Conservation (phyloP, 2,113 vertebrate species). For the Cottus gobio region DNA sequence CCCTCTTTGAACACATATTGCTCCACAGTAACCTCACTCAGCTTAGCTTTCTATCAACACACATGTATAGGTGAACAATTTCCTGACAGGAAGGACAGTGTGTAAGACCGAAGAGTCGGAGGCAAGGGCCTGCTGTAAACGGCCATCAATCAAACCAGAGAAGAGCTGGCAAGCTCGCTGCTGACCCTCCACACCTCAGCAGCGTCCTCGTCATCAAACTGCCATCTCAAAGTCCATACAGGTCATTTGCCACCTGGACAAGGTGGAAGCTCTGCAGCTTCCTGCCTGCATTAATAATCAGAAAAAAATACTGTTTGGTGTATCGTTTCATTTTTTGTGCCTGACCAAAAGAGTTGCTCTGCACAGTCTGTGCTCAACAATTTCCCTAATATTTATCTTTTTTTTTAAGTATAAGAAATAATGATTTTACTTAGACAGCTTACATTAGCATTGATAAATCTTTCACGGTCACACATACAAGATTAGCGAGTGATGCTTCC, state of each 20-base stretch:
- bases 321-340: background rate
- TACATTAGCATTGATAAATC: background rate
- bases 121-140: slow-evolving; percentile 25
- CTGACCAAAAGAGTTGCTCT: background rate
- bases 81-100: slow-evolving; percentile 7
- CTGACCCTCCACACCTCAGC: slow-evolving; percentile 32
- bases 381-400: background rate
- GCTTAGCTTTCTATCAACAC: background rate
- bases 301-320: background rate
- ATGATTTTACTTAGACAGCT: background rate
- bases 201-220: slow-evolving; percentile 20
- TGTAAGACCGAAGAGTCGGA: background rate
- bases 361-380: background rate
- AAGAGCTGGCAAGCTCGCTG: slow-evolving; percentile 21
- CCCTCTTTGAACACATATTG: background rate
- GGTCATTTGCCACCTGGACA: slow-evolving; percentile 24
- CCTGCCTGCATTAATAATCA: background rate
- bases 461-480: background rate
- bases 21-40: background rate
- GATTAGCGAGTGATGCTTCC: background rate
- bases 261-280: slow-evolving; percentile 20
- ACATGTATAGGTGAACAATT: background rate
- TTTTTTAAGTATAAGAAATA: background rate
- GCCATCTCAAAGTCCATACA: slow-evolving; percentile 29
- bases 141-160: slow-evolving; percentile 50